Percentiles rank a stretch among this genome's conserved stretches.
Conservation (phyloP, 2,113 vertebrate genomes). For the Mus pahari region DNA sequence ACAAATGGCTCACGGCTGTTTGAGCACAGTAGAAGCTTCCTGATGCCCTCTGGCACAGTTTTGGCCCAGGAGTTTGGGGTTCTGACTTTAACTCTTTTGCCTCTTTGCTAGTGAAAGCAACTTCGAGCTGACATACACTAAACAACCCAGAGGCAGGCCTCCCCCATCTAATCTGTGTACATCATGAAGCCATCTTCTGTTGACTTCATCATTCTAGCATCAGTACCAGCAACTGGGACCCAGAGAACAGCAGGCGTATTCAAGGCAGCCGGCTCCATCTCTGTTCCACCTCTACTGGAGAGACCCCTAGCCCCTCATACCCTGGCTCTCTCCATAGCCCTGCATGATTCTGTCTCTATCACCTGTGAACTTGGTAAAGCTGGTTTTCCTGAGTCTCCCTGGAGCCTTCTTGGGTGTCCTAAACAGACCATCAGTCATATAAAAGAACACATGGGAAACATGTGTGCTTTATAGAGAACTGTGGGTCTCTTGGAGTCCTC, state of each 20-base stretch:
- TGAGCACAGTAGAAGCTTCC: not conserved
- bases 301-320: no score
- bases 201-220: not conserved
- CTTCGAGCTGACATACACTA: not conserved
- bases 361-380: not conserved
- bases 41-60: fast-evolving
- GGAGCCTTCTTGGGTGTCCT: not conserved
- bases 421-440: not conserved
- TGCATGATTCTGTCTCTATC: not conserved
- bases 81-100: not conserved
- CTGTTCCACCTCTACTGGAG: not conserved
- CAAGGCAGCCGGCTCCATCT: not conserved
- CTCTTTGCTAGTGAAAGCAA: not conserved
- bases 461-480: not conserved
- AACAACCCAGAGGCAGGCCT: not conserved
- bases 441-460: not conserved
- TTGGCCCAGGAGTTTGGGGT: fast-evolving
- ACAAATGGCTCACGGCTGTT: fast-evolving
- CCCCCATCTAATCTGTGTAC: no score
- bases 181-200: not conserved
- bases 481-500: no score
- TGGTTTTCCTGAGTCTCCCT: not conserved
- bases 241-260: not conserved
- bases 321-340: not conserved
- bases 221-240: not conserved